Base-by-base conservation (phyloP, 2,113 vertebrate species). In the Eolophus roseicapilla region DNA sequence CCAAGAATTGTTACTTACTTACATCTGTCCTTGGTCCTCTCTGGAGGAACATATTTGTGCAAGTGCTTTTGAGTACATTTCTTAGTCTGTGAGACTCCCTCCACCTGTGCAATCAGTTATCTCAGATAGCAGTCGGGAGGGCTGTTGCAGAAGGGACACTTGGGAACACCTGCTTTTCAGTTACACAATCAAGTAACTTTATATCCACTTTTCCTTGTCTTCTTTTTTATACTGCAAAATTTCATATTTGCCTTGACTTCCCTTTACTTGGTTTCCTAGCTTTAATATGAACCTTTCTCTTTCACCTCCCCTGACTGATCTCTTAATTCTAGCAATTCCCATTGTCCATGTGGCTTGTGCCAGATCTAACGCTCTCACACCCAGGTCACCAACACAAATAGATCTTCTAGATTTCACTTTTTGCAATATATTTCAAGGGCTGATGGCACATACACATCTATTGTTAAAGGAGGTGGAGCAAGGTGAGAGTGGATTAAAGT, bases 61-160 rank as follows among this genome's bases (percentile, higher is more conserved):
- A 88, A 96, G 94, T 92, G 93, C 95, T 76, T 52, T 69, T 53
- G 59, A 88, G 92, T 75, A 50, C 92, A 79, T 88, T 81, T 90
- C 97, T 96, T 97, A 96, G 91, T 44, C 64, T 67, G 96, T 99
- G 99, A 96, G 99, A 99, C 88, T 96, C 96, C 69, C 39, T 57
- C 86, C 99, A 99, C 97, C 99, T 99, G 99, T 88, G 83, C 63
- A 69, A 39, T 39, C 78, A 81, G 53, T 95, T 96, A 92, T 88
- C 93, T 63, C 1, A 27, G 89, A 49, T 37, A 95, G 63, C 78
- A 25, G 92, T 55, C 29, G 4, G 62, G 17, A 65, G 23, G 24
- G 17, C 60, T 75, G 91, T 76, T 93, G 90, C 90, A 94, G 80
- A 44, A 31, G 7, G 33, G 20, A 41, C 70, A 55, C 63, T 44